These are phyloP conservation scores for Maccullochella peelii DNA, from an alignment of 2,113 vertebrate species.

Conservation along the genomic window DNA sequence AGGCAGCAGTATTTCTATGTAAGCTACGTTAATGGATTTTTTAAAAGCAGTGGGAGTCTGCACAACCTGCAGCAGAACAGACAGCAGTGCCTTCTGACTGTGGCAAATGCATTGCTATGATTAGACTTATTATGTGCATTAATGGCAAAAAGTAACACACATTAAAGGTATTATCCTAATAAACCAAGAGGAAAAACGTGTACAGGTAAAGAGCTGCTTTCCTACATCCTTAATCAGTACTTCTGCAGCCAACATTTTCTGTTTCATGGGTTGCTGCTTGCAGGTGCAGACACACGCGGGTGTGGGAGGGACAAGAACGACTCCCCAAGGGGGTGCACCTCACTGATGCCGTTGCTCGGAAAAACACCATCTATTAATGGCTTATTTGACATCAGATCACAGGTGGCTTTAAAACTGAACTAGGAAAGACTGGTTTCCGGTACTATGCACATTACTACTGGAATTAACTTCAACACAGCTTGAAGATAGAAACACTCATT, in stretches of 20 bases:
- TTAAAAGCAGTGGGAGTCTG: constrained; percentile 28
- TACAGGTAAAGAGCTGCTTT: neutral
- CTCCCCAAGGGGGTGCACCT: too few species aligned
- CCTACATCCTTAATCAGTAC: neutral
- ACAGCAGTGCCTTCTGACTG: neutral
- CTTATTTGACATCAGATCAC: too few species aligned
- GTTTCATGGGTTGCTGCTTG: neutral
- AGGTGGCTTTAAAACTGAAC: neutral
- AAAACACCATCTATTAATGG: too few species aligned
- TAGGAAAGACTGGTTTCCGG: neutral
- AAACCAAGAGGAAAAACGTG: neutral
- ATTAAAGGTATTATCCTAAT: neutral
- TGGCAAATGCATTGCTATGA: constrained; percentile 11
- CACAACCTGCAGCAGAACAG: constrained; percentile 17
- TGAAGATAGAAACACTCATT: neutral
- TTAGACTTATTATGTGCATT: neutral
- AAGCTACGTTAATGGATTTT: constrained; percentile 36
- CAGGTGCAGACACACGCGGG: constrained; percentile 16
- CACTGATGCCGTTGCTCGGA: too few species aligned
- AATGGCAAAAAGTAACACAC: neutral
- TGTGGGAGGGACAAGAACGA: too few species aligned
- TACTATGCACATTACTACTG: neutral
- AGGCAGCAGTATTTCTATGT: constrained; percentile 34
- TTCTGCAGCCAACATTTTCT: neutral
- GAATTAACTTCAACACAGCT: neutral